Evolutionary conservation across 2,113 vertebrate species (phyloP).

Genomic region (Cacatua alba): DNA sequence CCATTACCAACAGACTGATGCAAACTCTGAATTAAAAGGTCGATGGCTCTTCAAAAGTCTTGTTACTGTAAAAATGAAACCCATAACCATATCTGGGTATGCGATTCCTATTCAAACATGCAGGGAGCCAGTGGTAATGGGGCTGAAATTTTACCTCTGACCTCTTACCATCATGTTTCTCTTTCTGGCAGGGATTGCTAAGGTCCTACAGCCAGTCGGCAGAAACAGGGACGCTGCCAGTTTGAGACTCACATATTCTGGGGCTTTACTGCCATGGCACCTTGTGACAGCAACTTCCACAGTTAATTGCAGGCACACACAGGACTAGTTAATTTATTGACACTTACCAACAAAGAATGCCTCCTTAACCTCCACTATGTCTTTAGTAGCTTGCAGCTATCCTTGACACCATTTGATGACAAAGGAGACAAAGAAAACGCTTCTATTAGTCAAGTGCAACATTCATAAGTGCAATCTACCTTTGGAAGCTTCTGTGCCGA

Average conservation of each 20-base stretch:
- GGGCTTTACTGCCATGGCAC: background rate
- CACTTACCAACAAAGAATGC: background rate
- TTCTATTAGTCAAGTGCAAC: background rate
- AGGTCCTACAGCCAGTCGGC: background rate
- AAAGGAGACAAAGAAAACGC: background rate
- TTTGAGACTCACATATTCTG: background rate
- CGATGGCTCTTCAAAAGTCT: background rate
- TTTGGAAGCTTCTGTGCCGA: slow-evolving; percentile 92
- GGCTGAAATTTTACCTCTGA: background rate
- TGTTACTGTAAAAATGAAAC: background rate
- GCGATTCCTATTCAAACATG: background rate
- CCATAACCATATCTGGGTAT: background rate
- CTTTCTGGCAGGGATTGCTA: background rate
- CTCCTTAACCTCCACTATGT: background rate
- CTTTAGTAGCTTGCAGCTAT: background rate
- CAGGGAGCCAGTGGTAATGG: background rate
- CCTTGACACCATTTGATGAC: background rate
- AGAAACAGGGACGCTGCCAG: background rate
- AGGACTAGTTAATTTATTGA: background rate
- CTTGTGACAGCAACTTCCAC: background rate
- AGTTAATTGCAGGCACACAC: background rate
- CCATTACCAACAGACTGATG: background rate
- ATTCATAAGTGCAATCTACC: slow-evolving; percentile 69
- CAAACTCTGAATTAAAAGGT: background rate
- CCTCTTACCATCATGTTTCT: background rate